Evolutionary conservation across 2,113 vertebrate genomes (phyloP), one percentile per base, ranked within the genome.

Genomic region (Misgurnus mizolepis): DNA sequence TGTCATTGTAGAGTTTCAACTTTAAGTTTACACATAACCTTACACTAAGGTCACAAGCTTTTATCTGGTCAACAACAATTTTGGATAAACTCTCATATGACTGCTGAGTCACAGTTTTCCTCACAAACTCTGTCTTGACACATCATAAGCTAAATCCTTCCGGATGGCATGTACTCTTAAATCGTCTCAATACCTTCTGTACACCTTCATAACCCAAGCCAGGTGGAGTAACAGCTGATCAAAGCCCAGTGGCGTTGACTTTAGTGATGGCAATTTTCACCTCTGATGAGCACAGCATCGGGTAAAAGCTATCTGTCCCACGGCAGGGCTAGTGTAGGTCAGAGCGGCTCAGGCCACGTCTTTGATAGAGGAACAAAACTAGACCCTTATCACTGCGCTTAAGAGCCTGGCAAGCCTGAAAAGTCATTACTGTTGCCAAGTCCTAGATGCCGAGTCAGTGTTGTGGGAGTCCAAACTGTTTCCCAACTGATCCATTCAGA

Each of bases 341-440:
- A 83, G 40, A 43, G 78, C 65, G 22, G 67, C 53, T 40, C 56
- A 41, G 60, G 56, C 40, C 74, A 56, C 53, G 6, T 72, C 70
- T 85, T 67, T 74, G 47, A 83, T 73, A 62, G 41, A 67, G 56
- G 71, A 83, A 85, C 81, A 86, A 83, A 85, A 77, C 71, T 71
- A 41, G 53, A 5, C 18, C 40, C 73, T 82, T 83, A 82, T 85
- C 83, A 78, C 67, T 34, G 11, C 55, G 70, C 83, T 53, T 67
- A 62, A 78, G 56, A 72, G 67, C 72, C 72, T 75, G 56, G 82
- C 76, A 76, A 60, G 47, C 53, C 77, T 53, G 53, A 82, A 83
- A 83, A 78, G 68, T 80, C 73, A 82, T 83, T 87, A 78, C 58
- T 60, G 62, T 8, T 74, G 18, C 86, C 18, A 11, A 39, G 70